These are phyloP conservation scores for Gadopsis bispinosus DNA, from an alignment of 2,797 vertebrate genomes.

Conservation along the genomic window DNA sequence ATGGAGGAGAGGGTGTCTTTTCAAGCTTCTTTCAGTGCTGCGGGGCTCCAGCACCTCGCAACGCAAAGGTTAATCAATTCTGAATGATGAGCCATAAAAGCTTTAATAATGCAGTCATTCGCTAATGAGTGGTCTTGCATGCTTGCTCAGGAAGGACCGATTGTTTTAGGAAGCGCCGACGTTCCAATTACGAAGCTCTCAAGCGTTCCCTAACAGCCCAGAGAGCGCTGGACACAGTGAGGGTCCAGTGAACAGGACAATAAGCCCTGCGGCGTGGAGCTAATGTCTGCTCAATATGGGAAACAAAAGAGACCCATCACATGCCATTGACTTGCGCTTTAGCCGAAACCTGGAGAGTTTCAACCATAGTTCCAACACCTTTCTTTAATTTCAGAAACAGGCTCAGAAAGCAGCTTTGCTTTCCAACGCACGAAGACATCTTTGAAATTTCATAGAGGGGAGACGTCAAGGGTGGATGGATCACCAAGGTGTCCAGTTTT, in stretches of 20 bases:
- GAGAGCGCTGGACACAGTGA: constrained; percentile 74
- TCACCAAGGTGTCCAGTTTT: not conserved
- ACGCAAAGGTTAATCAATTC: constrained; percentile 79
- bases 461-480: too few relatives aligned
- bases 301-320: constrained; percentile 59
- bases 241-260: constrained; percentile 65
- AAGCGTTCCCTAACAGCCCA: constrained; percentile 71
- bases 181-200: constrained; percentile 81
- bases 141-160: constrained; percentile 63
- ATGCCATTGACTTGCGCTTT: not conserved
- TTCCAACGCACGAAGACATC: not conserved
- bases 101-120: constrained; percentile 77
- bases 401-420: not conserved
- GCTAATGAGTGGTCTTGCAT: constrained; percentile 78
- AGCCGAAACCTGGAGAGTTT: not conserved
- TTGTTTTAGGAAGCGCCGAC: constrained; percentile 75
- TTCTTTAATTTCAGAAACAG: not conserved
- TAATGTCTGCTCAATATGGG: constrained; percentile 45
- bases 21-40: constrained; percentile 48
- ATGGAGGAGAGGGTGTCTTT: constrained; percentile 44
- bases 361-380: not conserved
- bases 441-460: not conserved
- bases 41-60: constrained; percentile 38
- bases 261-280: constrained; percentile 60
- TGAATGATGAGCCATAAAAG: constrained; percentile 75